phyloP scores from a whole-genome alignment of 2,113 vertebrate species.

The Ictalurus punctatus region DNA sequence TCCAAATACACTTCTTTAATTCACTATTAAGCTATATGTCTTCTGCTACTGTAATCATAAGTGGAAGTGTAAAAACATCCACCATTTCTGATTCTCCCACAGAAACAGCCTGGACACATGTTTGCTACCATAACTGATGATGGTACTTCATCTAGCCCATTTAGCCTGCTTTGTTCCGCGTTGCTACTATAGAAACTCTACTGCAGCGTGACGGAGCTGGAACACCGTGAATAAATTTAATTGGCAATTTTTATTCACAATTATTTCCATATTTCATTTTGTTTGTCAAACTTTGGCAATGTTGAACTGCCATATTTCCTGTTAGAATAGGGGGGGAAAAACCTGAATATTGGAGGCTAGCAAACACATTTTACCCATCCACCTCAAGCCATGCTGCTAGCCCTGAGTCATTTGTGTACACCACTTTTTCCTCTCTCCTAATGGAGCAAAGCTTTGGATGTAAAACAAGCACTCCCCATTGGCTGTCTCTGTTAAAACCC shows the following conservation, averaged over 20 bases:
- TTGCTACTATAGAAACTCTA: background rate
- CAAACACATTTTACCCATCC: conserved; percentile 4
- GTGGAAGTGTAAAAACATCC: background rate
- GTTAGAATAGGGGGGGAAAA: background rate
- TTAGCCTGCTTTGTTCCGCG: background rate
- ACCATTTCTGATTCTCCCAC: background rate
- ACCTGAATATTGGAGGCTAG: background rate
- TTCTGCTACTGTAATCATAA: background rate
- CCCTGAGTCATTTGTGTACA: conserved; percentile 10
- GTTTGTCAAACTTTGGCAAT: background rate
- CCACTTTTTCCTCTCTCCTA: background rate
- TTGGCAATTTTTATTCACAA: background rate
- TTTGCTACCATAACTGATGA: conserved; percentile 6
- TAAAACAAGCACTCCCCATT: conserved; percentile 37
- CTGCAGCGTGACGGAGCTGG: background rate
- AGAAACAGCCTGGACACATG: background rate
- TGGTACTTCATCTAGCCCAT: conserved; percentile 15
- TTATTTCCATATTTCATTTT: conserved; percentile 18
- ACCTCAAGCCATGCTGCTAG: conserved; percentile 3
- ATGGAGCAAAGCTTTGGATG: conserved; percentile 32
- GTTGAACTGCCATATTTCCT: background rate
- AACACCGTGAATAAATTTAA: conserved; percentile 10
- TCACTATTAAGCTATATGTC: background rate
- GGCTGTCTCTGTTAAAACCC: conserved; percentile 45
- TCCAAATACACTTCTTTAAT: background rate